Conservation (phyloP, 1,140 invertebrate genomes). For the Drosophila melanogaster region DNA sequence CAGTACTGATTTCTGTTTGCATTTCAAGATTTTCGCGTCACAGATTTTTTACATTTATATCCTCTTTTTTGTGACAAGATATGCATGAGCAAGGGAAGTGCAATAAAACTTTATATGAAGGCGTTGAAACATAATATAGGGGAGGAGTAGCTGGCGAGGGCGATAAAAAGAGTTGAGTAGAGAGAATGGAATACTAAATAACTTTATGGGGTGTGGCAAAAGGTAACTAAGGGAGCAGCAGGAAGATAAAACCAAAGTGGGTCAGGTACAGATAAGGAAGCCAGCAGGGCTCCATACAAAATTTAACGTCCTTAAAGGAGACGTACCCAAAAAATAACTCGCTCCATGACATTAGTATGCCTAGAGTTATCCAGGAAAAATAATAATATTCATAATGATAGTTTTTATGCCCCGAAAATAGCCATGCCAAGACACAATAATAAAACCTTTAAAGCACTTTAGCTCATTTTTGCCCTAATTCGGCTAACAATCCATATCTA, state of each 20-base stretch:
- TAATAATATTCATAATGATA: not conserved
- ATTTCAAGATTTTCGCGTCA: constrained; percentile 75
- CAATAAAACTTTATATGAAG: constrained; percentile 71
- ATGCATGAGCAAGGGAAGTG: constrained; percentile 40
- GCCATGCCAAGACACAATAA: not conserved
- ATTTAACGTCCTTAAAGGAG: not conserved
- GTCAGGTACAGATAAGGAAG: constrained; percentile 21
- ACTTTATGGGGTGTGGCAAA: constrained; percentile 26
- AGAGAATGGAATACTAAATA: constrained; percentile 48
- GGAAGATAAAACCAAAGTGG: constrained; percentile 33
- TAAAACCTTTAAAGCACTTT: not conserved
- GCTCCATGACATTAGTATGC: no score
- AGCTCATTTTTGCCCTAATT: constrained; percentile 26
- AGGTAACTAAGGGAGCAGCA: constrained; percentile 6
- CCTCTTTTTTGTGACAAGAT: constrained; percentile 12
- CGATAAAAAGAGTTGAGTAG: constrained; percentile 45
- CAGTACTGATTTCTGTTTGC: constrained; percentile 79
- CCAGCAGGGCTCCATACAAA: not conserved
- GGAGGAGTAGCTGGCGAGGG: constrained; percentile 2
- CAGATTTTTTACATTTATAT: constrained; percentile 54
- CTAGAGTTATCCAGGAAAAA: not conserved
- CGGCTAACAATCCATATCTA: not conserved
- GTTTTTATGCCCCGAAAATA: not conserved
- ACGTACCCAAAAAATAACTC: not conserved
- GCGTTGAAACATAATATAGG: constrained; percentile 45